A percentile compares a stretch with the other conserved stretches of the same genome.
These are phyloP conservation scores for Brachionus manjavacas DNA, from an alignment of 1,140 invertebrate species.

Conservation along the genomic window DNA sequence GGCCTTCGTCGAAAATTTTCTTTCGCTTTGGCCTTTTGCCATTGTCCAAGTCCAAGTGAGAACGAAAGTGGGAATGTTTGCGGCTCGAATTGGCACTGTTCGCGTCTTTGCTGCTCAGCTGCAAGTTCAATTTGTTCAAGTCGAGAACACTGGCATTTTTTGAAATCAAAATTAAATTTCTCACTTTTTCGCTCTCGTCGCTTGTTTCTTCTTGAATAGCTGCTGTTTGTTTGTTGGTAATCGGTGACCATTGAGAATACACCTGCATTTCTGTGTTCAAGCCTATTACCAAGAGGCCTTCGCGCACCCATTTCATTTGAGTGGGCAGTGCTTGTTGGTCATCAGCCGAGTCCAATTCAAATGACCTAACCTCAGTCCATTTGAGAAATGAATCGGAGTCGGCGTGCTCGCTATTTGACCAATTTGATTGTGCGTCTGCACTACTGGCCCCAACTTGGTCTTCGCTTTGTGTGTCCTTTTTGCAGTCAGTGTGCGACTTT, in stretches of 20 bases:
- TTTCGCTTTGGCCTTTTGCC: slow-evolving; percentile 45
- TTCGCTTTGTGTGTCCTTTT: too few species aligned
- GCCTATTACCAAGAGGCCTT: slow-evolving; percentile 92
- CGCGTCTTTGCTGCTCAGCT: not conserved
- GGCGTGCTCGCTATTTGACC: too few species aligned
- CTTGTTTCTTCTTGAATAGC: not conserved
- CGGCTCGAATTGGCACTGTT: not conserved
- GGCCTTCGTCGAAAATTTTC: slow-evolving; percentile 47
- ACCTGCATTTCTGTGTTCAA: slow-evolving; percentile 99
- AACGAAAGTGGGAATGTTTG: not conserved
- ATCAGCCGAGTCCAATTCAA: slow-evolving; percentile 86
- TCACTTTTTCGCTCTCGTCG: not conserved
- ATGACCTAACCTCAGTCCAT: slow-evolving; percentile 90
- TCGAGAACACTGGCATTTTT: slow-evolving; percentile 42
- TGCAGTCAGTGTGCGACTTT: too few species aligned
- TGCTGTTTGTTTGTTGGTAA: not conserved
- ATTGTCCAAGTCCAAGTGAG: not conserved
- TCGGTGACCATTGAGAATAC: slow-evolving; percentile 83
- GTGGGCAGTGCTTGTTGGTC: slow-evolving; percentile 90
- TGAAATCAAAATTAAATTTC: slow-evolving; percentile 4
- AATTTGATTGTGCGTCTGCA: too few species aligned
- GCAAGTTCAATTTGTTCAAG: not conserved
- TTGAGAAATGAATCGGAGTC: slow-evolving; percentile 57
- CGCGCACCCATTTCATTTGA: slow-evolving; percentile 95
- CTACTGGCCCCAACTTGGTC: too few species aligned